Evolutionary conservation across 2,888 invertebrate genomes (phyloP).

Genomic region (Gnatocerus cornutus): DNA sequence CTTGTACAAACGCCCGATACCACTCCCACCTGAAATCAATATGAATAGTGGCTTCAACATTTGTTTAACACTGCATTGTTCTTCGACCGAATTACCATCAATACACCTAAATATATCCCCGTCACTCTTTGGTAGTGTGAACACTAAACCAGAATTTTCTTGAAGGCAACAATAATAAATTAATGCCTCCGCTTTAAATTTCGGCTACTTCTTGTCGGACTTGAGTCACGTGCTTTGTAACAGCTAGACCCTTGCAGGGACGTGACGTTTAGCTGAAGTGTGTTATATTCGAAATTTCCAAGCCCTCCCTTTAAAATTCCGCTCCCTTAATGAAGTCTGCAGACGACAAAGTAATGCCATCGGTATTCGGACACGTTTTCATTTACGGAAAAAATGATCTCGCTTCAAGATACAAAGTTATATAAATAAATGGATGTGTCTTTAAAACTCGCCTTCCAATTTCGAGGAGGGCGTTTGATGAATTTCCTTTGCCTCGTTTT

Average conservation of each 20-base stretch:
- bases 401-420: constrained; percentile 12
- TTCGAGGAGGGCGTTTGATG: constrained; percentile 13
- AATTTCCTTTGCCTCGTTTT: constrained; percentile 5
- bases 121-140: too few species aligned
- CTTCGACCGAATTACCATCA: too few species aligned
- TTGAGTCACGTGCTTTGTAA: constrained; percentile 30
- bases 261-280: constrained; percentile 38
- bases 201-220: too few species aligned
- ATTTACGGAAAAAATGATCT: constrained; percentile 24
- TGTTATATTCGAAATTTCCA: constrained; percentile 26
- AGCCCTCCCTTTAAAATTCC: constrained; percentile 32
- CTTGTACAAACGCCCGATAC: too few species aligned
- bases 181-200: too few species aligned
- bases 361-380: constrained; percentile 37
- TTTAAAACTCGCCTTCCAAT: constrained; percentile 9
- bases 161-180: too few species aligned
- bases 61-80: constrained; percentile 13
- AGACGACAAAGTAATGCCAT: constrained; percentile 31
- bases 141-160: too few species aligned
- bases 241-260: constrained; percentile 22
- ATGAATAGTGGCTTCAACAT: background rate
- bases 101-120: too few species aligned
- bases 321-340: constrained; percentile 35
- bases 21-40: background rate
- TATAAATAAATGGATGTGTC: constrained; percentile 26